These are phyloP conservation scores for Enoplolaimus lenunculus DNA, from an alignment of 2,888 invertebrate species.

Conservation along the genomic window DNA sequence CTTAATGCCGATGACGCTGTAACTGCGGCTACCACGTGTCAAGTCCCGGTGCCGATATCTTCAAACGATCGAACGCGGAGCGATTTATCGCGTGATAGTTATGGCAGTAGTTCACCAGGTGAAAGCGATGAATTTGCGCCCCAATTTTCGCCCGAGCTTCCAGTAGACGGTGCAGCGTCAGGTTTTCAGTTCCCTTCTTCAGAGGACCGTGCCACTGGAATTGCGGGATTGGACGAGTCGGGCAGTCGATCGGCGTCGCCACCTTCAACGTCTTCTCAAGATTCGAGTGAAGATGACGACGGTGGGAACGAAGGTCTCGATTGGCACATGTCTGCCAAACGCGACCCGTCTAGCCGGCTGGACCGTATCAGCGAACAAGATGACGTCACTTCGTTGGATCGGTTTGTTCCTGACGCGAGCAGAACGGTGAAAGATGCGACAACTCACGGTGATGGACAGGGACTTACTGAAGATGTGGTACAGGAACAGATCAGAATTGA, in stretches of 20 bases:
- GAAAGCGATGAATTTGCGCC: background rate
- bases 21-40: too few species aligned
- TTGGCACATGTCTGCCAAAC: background rate
- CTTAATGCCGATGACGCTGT: too few species aligned
- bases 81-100: too few species aligned
- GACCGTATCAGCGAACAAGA: background rate
- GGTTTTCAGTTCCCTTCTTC: background rate
- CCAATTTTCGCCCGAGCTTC: background rate
- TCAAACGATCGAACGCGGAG: too few species aligned
- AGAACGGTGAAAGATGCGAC: background rate
- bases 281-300: background rate
- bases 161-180: background rate
- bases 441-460: background rate
- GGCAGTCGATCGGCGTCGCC: background rate
- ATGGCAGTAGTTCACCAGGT: too few species aligned
- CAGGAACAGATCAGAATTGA: background rate
- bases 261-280: background rate
- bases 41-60: too few species aligned
- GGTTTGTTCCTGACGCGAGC: background rate
- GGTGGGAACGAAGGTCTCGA: background rate
- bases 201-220: background rate
- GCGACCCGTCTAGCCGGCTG: background rate
- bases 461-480: background rate
- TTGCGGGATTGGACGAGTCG: background rate
- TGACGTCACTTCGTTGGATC: background rate